phyloP scores from a whole-genome alignment of 2,888 invertebrate species.

The Priocnemis perturbator region DNA sequence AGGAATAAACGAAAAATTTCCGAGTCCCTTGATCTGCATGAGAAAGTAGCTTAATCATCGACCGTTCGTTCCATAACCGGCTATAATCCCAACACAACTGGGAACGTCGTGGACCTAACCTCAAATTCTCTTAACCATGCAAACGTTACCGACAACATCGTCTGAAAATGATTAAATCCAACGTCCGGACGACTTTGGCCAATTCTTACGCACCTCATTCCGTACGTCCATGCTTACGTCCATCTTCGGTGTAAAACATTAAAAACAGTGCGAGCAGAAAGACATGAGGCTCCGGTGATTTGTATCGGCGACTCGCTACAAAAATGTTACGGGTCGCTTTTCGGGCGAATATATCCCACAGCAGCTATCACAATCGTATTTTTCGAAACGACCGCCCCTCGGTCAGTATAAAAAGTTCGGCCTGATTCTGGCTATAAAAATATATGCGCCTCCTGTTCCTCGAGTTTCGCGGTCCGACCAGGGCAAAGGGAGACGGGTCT shows the following conservation, averaged over 20 bases:
- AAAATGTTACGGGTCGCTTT: slow-evolving; percentile 13
- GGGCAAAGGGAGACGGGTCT: slow-evolving; percentile 18
- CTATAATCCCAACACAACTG: slow-evolving; percentile 30
- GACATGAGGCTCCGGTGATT: slow-evolving; percentile 58
- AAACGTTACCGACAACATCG: too few relatives aligned
- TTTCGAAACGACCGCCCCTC: slow-evolving; percentile 15
- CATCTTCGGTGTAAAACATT: slow-evolving; percentile 61
- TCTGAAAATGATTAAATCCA: too few relatives aligned
- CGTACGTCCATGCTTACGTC: slow-evolving; percentile 62
- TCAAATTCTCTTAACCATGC: slow-evolving; percentile 14
- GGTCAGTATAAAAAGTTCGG: slow-evolving; percentile 27
- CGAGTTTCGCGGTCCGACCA: slow-evolving; percentile 18
- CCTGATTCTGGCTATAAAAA: slow-evolving; percentile 29
- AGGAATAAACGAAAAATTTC: too few relatives aligned
- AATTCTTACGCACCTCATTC: slow-evolving; percentile 55
- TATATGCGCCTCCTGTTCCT: slow-evolving; percentile 24
- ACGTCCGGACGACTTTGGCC: too few relatives aligned
- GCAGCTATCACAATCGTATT: slow-evolving; percentile 30
- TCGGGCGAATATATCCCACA: too few relatives aligned
- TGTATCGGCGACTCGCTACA: slow-evolving; percentile 37
- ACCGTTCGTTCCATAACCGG: slow-evolving; percentile 19
- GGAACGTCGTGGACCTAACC: slow-evolving; percentile 35
- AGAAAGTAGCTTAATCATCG: too few relatives aligned
- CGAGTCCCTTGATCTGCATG: too few relatives aligned
- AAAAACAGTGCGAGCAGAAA: slow-evolving; percentile 58